These are phyloP conservation scores for Agriotes lineatus DNA, from an alignment of 2,888 invertebrate species.

Conservation along the genomic window DNA sequence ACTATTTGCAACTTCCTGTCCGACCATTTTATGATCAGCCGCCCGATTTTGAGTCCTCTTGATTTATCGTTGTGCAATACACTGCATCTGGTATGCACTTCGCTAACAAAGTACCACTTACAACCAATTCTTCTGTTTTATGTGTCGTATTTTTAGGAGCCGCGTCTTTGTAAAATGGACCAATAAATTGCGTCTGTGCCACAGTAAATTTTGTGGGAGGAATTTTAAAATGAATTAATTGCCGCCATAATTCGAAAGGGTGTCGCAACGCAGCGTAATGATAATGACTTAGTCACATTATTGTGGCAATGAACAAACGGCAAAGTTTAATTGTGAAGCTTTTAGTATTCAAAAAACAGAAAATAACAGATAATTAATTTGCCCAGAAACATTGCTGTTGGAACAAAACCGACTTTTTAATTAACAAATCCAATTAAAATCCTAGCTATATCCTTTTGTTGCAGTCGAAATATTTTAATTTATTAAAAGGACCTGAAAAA, in stretches of 20 bases:
- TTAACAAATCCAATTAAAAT: too few species aligned
- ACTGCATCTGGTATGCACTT: constrained; percentile 4
- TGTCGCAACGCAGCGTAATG: neutral
- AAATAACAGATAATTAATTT: too few species aligned
- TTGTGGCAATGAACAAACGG: too few species aligned
- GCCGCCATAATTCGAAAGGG: constrained; percentile 6
- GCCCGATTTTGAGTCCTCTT: neutral
- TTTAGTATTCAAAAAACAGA: too few species aligned
- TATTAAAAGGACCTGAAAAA: too few species aligned
- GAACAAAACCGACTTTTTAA: too few species aligned
- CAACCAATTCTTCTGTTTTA: constrained; percentile 23
- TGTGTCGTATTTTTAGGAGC: constrained; percentile 27
- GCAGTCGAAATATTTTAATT: too few species aligned
- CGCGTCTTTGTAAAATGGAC: constrained; percentile 20
- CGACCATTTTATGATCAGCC: constrained; percentile 19
- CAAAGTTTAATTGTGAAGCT: too few species aligned
- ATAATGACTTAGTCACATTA: too few species aligned
- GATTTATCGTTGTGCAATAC: neutral
- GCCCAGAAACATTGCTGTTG: too few species aligned
- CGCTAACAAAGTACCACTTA: constrained; percentile 3
- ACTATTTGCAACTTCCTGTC: constrained; percentile 50
- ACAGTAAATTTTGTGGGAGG: constrained; percentile 9
- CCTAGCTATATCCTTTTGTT: too few species aligned
- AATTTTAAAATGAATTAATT: constrained; percentile 22
- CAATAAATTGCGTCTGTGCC: constrained; percentile 10